Base-by-base conservation (phyloP, 2,113 vertebrate genomes). In the Catharus bicknelli region DNA sequence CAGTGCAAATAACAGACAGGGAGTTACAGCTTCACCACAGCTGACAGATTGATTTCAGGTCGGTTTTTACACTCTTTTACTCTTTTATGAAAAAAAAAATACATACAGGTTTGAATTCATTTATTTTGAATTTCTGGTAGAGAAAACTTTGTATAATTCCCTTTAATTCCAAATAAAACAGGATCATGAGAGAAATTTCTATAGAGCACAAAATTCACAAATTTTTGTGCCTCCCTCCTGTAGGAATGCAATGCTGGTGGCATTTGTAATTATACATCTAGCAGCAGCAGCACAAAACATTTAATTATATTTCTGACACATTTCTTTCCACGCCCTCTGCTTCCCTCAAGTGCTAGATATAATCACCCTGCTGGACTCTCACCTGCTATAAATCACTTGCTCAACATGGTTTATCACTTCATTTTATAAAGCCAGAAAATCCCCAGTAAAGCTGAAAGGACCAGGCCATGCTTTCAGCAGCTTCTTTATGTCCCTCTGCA, bases 291-390 rank as follows among this genome's bases (percentile, higher is more conserved):
- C 61, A 84, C 73, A 92, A 86, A 92, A 78, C 61, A 75, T 88
- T 70, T 92, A 58, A 93, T 95, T 94, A 32, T 51, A 87, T 79
- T 92, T 90, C 69, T 94, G 80, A 77, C 88, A 66, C 74, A 42
- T 91, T 87, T 89, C 61, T 92, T 95, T 94, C 90, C 58, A 91
- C 63, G 81, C 21, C 10, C 57, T 89, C 66, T 64, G 40, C 74
- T 81, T 94, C 81, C 61, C 77, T 89, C 57, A 61, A 89, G 86
- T 82, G 78, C 77, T 59, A 51, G 77, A 86, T 92, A 70, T 17
- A 90, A 89, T 78, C 57, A 82, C 62, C 61, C 78, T 72, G 64
- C 81, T 87, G 87, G 84, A 89, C 66, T 81, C 73, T 48, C 76
- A 53, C 61, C 36, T 70, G n/a, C 38, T 47, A 42, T 83, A 83